A percentile compares a stretch with the other conserved stretches of the same genome.
These are phyloP conservation scores for Hippasteria phrygiana DNA, from an alignment of 53 echinoderm and acorn worm genomes.

Conservation along the genomic window DNA sequence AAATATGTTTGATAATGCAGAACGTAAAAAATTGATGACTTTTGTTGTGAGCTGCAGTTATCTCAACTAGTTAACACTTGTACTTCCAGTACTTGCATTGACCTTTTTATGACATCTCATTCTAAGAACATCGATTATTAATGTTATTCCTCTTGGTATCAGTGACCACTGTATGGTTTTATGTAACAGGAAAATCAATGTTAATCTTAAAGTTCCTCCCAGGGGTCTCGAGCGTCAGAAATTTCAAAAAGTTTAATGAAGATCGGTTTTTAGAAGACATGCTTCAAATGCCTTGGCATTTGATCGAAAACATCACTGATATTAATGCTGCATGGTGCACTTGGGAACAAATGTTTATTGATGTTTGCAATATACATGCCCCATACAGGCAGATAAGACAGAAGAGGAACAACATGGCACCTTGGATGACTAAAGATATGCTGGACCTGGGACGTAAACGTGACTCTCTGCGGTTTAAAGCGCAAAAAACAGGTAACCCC, in stretches of 20 bases:
- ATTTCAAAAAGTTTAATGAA: no score
- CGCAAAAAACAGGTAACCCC: conserved; percentile 10
- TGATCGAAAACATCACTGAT: background rate
- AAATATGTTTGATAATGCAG: no score
- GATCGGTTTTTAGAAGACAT: no score
- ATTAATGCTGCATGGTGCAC: background rate
- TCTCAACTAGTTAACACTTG: no score
- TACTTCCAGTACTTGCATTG: no score
- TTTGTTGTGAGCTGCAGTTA: no score
- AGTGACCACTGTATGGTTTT: no score
- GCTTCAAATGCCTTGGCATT: background rate
- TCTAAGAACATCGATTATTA: no score
- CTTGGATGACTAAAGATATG: no score
- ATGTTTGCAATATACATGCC: conserved; percentile 7
- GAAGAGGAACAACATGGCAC: conserved; percentile 6
- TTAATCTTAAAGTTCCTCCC: background rate
- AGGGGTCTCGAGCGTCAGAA: background rate
- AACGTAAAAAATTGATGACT: no score
- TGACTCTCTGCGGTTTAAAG: background rate
- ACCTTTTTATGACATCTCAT: no score
- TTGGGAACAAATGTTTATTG: background rate
- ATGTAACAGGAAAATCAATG: conserved; percentile 1
- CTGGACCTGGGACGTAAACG: conserved; percentile 12
- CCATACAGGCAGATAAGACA: conserved; percentile 8
- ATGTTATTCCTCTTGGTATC: no score